Evolutionary conservation across 92 coral and sea anemone genomes (phyloP).

Genomic region (Umimayanthus kanabou): DNA sequence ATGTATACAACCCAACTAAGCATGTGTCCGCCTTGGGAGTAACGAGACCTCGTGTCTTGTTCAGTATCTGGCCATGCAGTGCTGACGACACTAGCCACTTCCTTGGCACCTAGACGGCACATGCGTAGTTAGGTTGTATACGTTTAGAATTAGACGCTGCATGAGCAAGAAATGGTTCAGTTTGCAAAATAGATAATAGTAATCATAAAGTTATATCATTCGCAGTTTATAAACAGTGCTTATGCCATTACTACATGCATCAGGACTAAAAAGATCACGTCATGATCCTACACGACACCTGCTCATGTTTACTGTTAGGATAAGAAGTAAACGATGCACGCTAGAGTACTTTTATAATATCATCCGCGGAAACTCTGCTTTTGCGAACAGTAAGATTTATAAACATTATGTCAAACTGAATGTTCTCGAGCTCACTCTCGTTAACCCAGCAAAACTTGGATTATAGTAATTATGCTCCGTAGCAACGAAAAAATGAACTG

Average conservation of each 20-base stretch:
- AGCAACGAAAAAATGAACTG: constrained; percentile 1
- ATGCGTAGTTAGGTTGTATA: no score
- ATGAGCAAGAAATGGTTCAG: not conserved
- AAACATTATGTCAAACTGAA: not conserved
- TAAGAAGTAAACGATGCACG: not conserved
- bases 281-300: not conserved
- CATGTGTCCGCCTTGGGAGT: no score
- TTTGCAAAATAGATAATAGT: not conserved
- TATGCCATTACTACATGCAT: not conserved
- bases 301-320: no score
- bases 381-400: not conserved
- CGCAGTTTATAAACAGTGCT: not conserved
- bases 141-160: no score
- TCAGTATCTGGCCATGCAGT: no score
- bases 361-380: not conserved
- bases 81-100: no score
- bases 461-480: not conserved
- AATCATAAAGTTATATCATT: no score
- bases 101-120: no score
- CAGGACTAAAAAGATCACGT: not conserved
- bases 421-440: not conserved
- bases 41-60: no score
- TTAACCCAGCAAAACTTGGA: not conserved
- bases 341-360: not conserved
- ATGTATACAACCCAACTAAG: no score